phyloP scores from a whole-genome alignment of 2,797 vertebrate genomes.

The Myoxocephalus aenaeus region DNA sequence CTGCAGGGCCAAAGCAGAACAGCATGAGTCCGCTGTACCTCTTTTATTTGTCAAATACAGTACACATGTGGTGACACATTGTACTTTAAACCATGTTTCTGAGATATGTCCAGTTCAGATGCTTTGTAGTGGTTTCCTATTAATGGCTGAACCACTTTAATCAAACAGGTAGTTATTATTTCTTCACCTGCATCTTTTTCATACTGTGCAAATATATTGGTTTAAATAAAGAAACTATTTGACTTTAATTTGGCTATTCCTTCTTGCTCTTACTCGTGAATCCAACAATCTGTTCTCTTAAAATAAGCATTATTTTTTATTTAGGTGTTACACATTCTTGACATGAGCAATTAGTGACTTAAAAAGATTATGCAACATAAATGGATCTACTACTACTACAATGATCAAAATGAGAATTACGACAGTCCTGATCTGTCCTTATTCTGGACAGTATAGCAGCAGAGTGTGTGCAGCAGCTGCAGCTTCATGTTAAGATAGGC shows the following conservation, averaged over 20 bases:
- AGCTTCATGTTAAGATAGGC: not conserved
- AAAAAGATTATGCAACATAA: not conserved
- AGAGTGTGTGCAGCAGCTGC: not conserved
- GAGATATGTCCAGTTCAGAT: not conserved
- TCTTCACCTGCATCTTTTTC: not conserved
- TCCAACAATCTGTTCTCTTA: not conserved
- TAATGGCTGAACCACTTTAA: not conserved
- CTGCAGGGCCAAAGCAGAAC: not conserved
- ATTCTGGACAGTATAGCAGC: not conserved
- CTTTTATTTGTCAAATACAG: not conserved
- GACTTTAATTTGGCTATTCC: not conserved
- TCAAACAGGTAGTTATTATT: not conserved
- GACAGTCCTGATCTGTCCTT: not conserved
- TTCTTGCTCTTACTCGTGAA: not conserved
- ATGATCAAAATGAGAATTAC: not conserved
- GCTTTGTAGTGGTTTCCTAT: not conserved
- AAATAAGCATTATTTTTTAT: not conserved
- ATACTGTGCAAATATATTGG: not conserved
- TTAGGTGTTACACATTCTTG: not conserved
- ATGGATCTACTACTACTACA: not conserved
- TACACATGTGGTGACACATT: not conserved
- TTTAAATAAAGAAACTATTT: not conserved
- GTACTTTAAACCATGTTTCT: not conserved
- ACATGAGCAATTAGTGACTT: not conserved
- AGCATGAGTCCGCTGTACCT: not conserved